Base-by-base conservation (phyloP, 2,888 invertebrate genomes). In the Scaeva pyrastri region DNA sequence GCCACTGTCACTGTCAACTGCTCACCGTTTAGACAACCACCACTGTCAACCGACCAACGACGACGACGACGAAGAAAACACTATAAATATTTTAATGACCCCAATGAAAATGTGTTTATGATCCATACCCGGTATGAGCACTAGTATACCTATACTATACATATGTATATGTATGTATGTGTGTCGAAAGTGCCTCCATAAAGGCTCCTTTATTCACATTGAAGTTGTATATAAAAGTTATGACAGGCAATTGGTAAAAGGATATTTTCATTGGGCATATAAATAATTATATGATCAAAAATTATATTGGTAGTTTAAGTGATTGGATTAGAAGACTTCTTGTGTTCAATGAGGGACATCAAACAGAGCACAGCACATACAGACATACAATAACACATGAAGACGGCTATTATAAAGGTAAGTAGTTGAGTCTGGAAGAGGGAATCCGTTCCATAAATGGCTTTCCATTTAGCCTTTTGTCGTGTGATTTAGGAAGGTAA, bases 71-170 rank as follows among this genome's bases (percentile, higher is more conserved):
- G 26, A 5, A 45, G 39, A 2, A 72, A 82, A 75, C 77, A 74
- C 62, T 79, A 31, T 31, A 84, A 83, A 76, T 58, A 80, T 84
- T 84, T 84, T 80, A 84, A 84, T 84, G 80, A 45, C 72, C 75
- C 21, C 58, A 80, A 80, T 84, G 80, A 84, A 84, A 72, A 84
- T 75, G 80, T 84, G 84, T 84, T 84, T 84, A 84, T 75, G 80
- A 71, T 45, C 31, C 52, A 16, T 31, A 31, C 31, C 31, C 31
- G 31, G 31, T 31, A 31, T 31, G 39, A n/a, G n/a, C n/a, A n/a
- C n/a, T n/a, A n/a, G n/a, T n/a, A n/a, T n/a, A n/a, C n/a, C n/a
- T n/a, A n/a, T n/a, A n/a, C n/a, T n/a, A n/a, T n/a, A n/a, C n/a
- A n/a, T n/a, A n/a, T n/a, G n/a, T n/a, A n/a, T n/a, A n/a, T n/a